Percentiles rank a stretch among this genome's conserved stretches.
phyloP scores from a whole-genome alignment of 1,140 invertebrate species.

The Drosophila teissieri region DNA sequence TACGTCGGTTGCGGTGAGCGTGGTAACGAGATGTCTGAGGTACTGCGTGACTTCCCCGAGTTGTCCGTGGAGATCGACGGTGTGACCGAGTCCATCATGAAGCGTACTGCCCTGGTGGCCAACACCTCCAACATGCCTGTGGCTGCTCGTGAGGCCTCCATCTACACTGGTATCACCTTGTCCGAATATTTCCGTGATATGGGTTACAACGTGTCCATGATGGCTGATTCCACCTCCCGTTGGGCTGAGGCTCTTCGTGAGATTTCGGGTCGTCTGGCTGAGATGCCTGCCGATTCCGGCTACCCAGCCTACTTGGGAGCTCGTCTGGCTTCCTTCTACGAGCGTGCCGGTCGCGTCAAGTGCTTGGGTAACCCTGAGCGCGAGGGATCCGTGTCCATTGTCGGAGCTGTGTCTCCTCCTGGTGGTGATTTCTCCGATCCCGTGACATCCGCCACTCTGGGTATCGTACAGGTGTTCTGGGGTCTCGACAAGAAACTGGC shows the following conservation, averaged over 20 bases:
- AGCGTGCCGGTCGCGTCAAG: conserved; percentile 98
- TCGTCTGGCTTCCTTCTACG: conserved; percentile 99
- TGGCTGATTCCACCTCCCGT: conserved; percentile 99
- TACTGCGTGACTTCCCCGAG: conserved; percentile 99
- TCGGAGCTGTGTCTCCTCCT: conserved; percentile 99
- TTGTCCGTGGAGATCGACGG: conserved; percentile 98
- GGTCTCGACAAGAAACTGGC: conserved; percentile 99
- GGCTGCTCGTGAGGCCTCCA: conserved; percentile 99
- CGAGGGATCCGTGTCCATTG: conserved; percentile 99
- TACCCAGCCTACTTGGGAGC: conserved; percentile 99
- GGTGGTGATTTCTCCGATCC: conserved; percentile 99
- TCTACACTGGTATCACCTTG: conserved; percentile 98
- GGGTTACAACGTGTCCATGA: conserved; percentile 99
- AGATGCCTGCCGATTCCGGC: conserved; percentile 99
- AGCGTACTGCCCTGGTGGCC: conserved; percentile 98
- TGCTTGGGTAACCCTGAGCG: conserved; percentile 99
- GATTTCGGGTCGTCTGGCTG: conserved; percentile 99
- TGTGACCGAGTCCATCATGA: conserved; percentile 99
- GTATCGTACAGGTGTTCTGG: conserved; percentile 99
- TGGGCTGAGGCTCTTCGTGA: conserved; percentile 99
- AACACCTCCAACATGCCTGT: conserved; percentile 99
- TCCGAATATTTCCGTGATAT: conserved; percentile 99
- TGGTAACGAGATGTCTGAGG: conserved; percentile 95
- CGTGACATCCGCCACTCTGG: conserved; percentile 98
- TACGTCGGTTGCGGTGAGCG: conserved; percentile 99